phyloP scores from a whole-genome alignment of 2,113 vertebrate genomes.

The Onychostruthus taczanowskii region DNA sequence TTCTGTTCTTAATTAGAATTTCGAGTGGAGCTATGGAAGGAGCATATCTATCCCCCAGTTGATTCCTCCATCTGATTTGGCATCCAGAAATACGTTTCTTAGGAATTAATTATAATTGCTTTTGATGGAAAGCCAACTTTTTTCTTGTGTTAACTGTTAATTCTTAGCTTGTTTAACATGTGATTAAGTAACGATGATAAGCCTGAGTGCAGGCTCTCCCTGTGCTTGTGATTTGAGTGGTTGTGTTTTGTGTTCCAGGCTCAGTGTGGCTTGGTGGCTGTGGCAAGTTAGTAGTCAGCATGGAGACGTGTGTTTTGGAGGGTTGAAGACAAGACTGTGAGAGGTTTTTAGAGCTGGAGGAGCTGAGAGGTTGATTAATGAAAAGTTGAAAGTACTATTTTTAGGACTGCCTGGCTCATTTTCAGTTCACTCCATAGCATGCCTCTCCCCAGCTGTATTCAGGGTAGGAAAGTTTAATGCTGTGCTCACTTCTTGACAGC shows the following conservation, averaged over 20 bases:
- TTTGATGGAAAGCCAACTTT: conserved; percentile 72
- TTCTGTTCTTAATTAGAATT: conserved; percentile 76
- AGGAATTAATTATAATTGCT: conserved; percentile 77
- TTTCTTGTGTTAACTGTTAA: conserved; percentile 68
- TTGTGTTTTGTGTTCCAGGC: neutral
- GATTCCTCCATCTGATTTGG: conserved; percentile 71
- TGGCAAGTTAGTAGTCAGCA: neutral
- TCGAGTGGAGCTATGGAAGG: conserved; percentile 53
- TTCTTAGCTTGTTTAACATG: conserved; percentile 60
- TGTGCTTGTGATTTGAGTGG: neutral
- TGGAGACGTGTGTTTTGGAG: fast-evolving
- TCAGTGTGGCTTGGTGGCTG: neutral
- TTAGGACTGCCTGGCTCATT: neutral
- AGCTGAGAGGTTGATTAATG: neutral
- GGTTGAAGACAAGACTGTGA: fast-evolving
- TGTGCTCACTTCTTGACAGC: neutral
- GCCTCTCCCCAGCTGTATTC: neutral
- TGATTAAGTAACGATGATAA: conserved; percentile 64
- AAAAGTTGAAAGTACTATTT: neutral
- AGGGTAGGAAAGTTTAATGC: neutral
- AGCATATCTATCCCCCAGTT: conserved; percentile 54
- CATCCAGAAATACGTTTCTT: conserved; percentile 62
- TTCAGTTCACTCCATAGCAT: neutral
- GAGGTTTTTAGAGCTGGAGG: neutral
- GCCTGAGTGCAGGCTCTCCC: conserved; percentile 20